Conservation (phyloP, 1,140 invertebrate species). For the Lepidurus packardi region DNA sequence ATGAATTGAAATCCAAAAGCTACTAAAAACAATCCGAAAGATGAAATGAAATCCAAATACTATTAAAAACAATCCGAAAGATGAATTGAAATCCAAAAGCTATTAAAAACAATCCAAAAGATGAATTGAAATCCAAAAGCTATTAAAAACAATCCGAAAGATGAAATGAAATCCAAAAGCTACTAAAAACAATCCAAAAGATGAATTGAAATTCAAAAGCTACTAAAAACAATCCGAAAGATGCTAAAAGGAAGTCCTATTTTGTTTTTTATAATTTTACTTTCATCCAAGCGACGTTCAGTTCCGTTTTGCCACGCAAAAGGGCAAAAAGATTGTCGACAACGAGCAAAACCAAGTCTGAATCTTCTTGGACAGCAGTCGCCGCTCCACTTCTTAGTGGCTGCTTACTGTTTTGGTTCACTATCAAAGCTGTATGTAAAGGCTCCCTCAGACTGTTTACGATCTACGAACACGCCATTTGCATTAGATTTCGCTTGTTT, state of each 20-base stretch:
- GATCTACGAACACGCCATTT: neutral
- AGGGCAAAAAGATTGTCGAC: neutral
- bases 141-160: neutral
- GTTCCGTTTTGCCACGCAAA: neutral
- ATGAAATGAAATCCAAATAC: neutral
- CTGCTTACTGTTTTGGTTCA: neutral
- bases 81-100: neutral
- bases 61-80: neutral
- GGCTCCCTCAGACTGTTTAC: neutral
- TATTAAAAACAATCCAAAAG: neutral
- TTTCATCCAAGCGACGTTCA: conserved; percentile 8
- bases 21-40: neutral
- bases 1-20: neutral
- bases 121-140: neutral
- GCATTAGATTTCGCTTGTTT: neutral
- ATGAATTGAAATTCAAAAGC: neutral
- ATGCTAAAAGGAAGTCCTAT: neutral
- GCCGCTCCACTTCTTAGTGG: neutral
- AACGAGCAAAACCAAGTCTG: neutral
- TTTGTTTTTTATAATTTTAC: neutral
- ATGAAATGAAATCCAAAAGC: neutral
- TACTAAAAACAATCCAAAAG: neutral
- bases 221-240: neutral
- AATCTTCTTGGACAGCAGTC: neutral
- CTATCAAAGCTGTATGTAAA: neutral